Percentiles rank a stretch among this genome's conserved stretches.
These are phyloP conservation scores for Sylvilagus floridanus DNA, from an alignment of 2,797 vertebrate species.

Conservation along the genomic window DNA sequence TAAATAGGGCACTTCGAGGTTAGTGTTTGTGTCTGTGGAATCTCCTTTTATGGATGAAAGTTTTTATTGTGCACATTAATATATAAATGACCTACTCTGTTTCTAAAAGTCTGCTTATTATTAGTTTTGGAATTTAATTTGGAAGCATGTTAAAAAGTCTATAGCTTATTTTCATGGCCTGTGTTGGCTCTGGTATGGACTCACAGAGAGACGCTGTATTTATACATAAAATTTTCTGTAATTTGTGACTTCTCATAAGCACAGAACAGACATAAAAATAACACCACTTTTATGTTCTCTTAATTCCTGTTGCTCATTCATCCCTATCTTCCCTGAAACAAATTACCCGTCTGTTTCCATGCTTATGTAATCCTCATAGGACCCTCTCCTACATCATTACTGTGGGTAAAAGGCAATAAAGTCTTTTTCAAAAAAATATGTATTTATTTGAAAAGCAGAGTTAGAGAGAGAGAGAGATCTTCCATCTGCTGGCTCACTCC, in stretches of 20 bases:
- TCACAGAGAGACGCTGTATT: not conserved
- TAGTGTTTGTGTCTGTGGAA: not conserved
- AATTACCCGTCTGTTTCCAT: not conserved
- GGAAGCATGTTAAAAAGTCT: not conserved
- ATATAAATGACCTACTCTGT: slow-evolving; percentile 28
- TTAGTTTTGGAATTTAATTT: slow-evolving; percentile 9
- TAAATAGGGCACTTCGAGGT: not conserved
- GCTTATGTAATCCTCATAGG: not conserved
- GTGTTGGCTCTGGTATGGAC: not conserved
- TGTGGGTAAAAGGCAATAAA: not conserved
- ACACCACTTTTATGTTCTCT: not conserved
- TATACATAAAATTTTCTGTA: not conserved
- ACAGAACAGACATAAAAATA: not conserved
- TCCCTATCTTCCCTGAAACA: not conserved
- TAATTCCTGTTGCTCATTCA: not conserved
- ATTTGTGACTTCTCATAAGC: not conserved
- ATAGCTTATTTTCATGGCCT: not conserved
- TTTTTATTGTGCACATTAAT: not conserved
- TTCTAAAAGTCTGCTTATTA: not conserved
- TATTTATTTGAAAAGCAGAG: no score
- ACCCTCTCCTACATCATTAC: not conserved
- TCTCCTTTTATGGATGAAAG: not conserved
- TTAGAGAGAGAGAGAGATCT: no score
- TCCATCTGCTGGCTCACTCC: no score
- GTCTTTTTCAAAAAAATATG: no score